phyloP scores from a whole-genome alignment of 2,113 vertebrate genomes.

The Cinclus cinclus region DNA sequence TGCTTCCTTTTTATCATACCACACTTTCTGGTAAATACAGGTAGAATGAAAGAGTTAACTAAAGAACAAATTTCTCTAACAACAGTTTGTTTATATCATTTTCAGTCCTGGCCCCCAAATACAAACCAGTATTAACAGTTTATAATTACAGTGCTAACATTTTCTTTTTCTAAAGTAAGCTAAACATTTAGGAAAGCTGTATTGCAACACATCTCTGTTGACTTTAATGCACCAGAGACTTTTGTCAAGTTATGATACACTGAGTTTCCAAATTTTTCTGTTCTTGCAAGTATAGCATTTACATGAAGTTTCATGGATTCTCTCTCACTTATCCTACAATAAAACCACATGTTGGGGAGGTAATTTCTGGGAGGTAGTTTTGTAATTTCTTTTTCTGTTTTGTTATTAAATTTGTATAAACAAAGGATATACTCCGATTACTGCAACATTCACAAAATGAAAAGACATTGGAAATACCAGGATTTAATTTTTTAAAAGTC shows the following conservation, averaged over 20 bases:
- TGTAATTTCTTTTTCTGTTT: background rate
- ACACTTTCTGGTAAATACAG: slow-evolving; percentile 15
- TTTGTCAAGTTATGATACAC: slow-evolving; percentile 12
- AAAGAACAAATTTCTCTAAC: slow-evolving; percentile 59
- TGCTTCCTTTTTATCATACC: background rate
- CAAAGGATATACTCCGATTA: background rate
- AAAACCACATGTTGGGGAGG: accelerated
- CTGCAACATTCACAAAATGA: background rate
- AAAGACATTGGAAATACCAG: background rate
- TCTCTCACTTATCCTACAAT: background rate
- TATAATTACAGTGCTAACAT: slow-evolving; percentile 77
- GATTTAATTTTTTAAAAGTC: background rate
- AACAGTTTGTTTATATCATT: slow-evolving; percentile 76
- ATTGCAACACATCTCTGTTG: slow-evolving; percentile 69
- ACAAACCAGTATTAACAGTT: slow-evolving; percentile 73
- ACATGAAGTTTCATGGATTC: background rate
- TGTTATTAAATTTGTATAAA: background rate
- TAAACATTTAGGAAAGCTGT: slow-evolving; percentile 71
- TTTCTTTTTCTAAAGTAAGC: slow-evolving; percentile 73
- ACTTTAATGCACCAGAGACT: slow-evolving; percentile 39
- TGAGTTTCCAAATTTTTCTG: slow-evolving; percentile 3
- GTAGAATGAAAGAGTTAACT: slow-evolving; percentile 59
- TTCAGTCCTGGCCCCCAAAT: slow-evolving; percentile 70
- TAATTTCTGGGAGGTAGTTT: background rate
- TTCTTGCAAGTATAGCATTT: background rate